Evolutionary conservation across 2,113 vertebrate species (phyloP).

Genomic region (Albula glossodonta): DNA sequence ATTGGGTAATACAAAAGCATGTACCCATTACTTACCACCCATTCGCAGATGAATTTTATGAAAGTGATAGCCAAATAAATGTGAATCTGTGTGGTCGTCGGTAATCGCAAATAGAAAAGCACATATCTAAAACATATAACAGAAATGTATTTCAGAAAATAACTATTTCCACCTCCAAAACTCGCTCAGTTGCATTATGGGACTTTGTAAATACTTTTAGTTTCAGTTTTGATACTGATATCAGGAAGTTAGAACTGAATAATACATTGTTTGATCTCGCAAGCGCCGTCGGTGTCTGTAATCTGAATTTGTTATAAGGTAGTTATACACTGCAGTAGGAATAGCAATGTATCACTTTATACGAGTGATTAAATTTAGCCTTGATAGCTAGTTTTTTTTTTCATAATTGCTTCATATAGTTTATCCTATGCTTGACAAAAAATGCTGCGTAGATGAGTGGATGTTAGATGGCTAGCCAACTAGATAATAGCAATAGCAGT

Average conservation of each 20-base stretch:
- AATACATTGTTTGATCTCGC: not conserved
- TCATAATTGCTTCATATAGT: not conserved
- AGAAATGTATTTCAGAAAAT: not conserved
- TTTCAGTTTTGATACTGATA: constrained; percentile 61
- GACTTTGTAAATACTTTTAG: constrained; percentile 46
- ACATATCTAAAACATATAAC: not conserved
- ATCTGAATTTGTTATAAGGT: not conserved
- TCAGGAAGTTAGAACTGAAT: constrained; percentile 48
- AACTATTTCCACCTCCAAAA: not conserved
- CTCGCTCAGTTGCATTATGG: constrained; percentile 47
- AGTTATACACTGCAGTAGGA: not conserved
- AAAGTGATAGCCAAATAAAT: not conserved
- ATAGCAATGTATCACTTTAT: no score
- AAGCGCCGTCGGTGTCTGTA: not conserved
- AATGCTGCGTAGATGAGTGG: not conserved
- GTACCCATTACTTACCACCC: not conserved
- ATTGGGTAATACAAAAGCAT: not conserved
- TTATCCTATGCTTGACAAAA: not conserved
- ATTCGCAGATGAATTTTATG: not conserved
- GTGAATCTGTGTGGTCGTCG: not conserved
- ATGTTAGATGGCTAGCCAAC: not conserved
- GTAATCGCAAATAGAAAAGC: not conserved
- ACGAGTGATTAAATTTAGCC: no score
- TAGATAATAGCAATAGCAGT: not conserved
- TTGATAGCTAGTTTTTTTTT: no score